Base-by-base conservation (phyloP, 1,140 invertebrate genomes). In the Drosophila teissieri region DNA sequence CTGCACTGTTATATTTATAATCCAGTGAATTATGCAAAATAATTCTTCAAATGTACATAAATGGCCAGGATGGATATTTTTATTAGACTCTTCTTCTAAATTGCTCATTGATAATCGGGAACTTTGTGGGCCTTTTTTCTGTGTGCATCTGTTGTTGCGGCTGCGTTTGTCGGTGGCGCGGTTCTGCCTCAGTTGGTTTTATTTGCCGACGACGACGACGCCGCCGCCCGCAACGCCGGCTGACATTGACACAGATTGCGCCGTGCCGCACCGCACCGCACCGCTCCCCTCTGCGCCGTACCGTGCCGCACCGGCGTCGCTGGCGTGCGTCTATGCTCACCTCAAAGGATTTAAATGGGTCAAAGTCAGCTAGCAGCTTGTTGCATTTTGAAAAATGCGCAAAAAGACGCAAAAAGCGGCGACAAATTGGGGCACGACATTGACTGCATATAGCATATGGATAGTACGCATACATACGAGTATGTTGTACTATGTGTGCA, bases 331-430 rank as follows among this genome's bases (percentile, higher is more conserved):
- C 83, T 88, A 88, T 88, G 83, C 56, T 78, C 73, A 79, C 83
- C 79, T 79, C 85, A 84, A 89, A 88, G 84, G 84, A 89, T 90
- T 80, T 90, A 89, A 89, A 89, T 89, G 58, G 84, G 84, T 89
- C 84, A 89, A 89, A 84, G 84, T 90, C 85, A 90, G 77, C 84
- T 36, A 49, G 67, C 36, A 74, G 84, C 84, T 89, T 89, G 84
- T 89, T 89, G 81, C 81, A 76, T 67, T 74, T 69, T 74, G 39
- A 65, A 52, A 68, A 68, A 42, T 77, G 77, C 57, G 82, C 82
- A 85, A 79, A 81, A 78, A 61, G 55, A 84, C 70, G 68, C 37
- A 84, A 77, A 83, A 68, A 88, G 76, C 67, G 69, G 80, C 70
- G 46, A 56, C 80, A 74, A 89, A 89, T 89, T 89, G 84, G 84